phyloP scores from a whole-genome alignment of 2,888 invertebrate genomes.

The Tuberolachnus salignus region DNA sequence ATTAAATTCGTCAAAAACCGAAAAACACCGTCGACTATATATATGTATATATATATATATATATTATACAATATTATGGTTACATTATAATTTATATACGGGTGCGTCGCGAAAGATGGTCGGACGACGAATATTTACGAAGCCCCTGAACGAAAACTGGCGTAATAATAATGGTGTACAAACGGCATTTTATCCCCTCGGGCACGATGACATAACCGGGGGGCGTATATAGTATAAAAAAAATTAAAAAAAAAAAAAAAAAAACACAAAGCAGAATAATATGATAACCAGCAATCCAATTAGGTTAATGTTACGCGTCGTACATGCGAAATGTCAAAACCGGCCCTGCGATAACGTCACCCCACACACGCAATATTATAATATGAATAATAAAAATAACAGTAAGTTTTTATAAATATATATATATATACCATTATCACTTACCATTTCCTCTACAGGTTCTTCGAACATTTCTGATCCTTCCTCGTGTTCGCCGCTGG shows the following conservation, averaged over 20 bases:
- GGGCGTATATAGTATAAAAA: too few species aligned
- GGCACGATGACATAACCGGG: slow-evolving; percentile 45
- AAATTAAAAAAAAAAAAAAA: too few species aligned
- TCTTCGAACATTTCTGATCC: slow-evolving; percentile 59
- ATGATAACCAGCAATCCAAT: slow-evolving; percentile 45
- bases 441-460: slow-evolving; percentile 58
- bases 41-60: not conserved
- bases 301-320: slow-evolving; percentile 50
- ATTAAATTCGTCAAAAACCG: not conserved
- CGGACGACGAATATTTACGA: slow-evolving; percentile 1
- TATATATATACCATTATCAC: not conserved
- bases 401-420: too few species aligned
- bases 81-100: not conserved
- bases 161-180: slow-evolving; percentile 12
- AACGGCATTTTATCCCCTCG: slow-evolving; percentile 31
- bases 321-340: slow-evolving; percentile 49
- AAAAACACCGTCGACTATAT: not conserved
- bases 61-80: not conserved
- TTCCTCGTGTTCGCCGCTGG: slow-evolving; percentile 50
- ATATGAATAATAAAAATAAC: too few species aligned
- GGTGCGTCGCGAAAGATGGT: not conserved
- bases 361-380: too few species aligned
- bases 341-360: slow-evolving; percentile 30
- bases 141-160: slow-evolving; percentile 40
- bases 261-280: slow-evolving; percentile 22